Evolutionary conservation across 2,797 vertebrate species (phyloP), one percentile per base, ranked within the genome.

Genomic region (Tenualosa thibaudeaui): DNA sequence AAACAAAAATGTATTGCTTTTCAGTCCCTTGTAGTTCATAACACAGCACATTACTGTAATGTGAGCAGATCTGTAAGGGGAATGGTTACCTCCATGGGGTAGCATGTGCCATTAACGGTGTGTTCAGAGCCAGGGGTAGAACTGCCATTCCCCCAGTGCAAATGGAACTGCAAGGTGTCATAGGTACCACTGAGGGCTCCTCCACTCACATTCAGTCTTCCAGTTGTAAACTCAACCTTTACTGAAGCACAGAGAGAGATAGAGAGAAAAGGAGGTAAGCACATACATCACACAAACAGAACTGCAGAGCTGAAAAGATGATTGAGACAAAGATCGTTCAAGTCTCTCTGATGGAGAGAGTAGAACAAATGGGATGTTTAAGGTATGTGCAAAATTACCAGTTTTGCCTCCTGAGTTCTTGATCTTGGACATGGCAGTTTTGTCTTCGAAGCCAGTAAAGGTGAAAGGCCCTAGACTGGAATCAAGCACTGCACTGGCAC

Each of bases 141-240:
- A 0, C 65, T 7, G 0, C 91, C 87, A 0, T 93, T 93, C 0
- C 95, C 96, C 94, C 95, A 96, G 89, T 96, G 96, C 43, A 96
- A 82, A 86, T 96, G 95, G 78, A 95, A 92, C 86, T 95, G 92
- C 0, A 88, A 84, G 85, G 89, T 90, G 17, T 89, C 50, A 0
- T 96, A 96, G 0, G 0, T 0, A 0, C 62, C 86, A 0, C 89
- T 0, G 46, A 97, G 91, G 2, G 19, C 89, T 0, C 92, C 93
- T 2, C 92, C 93, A 3, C 90, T 89, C 3, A 94, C 46, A 0
- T 10, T 24, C 51, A 96, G 60, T 5, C 15, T 5, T 0, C 90
- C 5, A 0, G 82, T 58, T 0, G 22, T 7, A 0, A 96, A 0
- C 0, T 0, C 0, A 13, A 96, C 85, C 71, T 93, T 65, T 24